Base-by-base conservation (phyloP, 1,140 invertebrate genomes). In the Chironomus striatipennis region DNA sequence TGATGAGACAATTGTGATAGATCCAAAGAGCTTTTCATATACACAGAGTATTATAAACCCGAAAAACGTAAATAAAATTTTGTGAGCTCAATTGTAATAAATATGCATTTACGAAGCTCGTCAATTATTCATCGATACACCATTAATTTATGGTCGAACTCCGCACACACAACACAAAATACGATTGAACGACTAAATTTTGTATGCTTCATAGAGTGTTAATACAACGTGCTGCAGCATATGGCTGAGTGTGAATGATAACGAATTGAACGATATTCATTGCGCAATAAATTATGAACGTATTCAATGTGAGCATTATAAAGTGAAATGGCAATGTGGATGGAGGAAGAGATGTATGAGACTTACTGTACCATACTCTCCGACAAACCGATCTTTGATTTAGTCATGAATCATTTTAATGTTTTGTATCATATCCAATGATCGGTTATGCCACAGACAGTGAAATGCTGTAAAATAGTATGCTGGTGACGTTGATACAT, bases 391-490 rank as follows among this genome's bases (percentile, higher is more conserved):
- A 67, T 67, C 64, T 17, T 8, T 67, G 17, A 67, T 67, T 67
- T 67, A 8, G 18, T 20, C n/a, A 67, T 67, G 64, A 67, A 67
- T 67, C 64, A 67, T 67, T 67, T 67, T 67, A 67, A 67, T 67
- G 7, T 18, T 20, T 67, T 17, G 15, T 15, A 47, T 47, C 15
- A 47, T 47, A 10, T 15, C 8, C 43, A 47, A 15, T 34, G 24
- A 34, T 34, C 24, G 24, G 24, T 34, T 1, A 34, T 47, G 43
- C 43, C 43, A 47, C 8, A 47, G 15, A 47, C 43, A 34, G 24
- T 34, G 24, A 34, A 34, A 34, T 34, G 24, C 24, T 34, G 24
- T 47, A 47, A 15, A 47, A 47, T 47, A 47, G 15, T 47, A 47
- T 47, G 8, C 43, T 47, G 24, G 24, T 34, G 24, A 34, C 5